A percentile compares a stretch with the other conserved stretches of the same genome.
These are phyloP conservation scores for Triplophysa siluroides DNA, from an alignment of 2,113 vertebrate species.

Conservation along the genomic window DNA sequence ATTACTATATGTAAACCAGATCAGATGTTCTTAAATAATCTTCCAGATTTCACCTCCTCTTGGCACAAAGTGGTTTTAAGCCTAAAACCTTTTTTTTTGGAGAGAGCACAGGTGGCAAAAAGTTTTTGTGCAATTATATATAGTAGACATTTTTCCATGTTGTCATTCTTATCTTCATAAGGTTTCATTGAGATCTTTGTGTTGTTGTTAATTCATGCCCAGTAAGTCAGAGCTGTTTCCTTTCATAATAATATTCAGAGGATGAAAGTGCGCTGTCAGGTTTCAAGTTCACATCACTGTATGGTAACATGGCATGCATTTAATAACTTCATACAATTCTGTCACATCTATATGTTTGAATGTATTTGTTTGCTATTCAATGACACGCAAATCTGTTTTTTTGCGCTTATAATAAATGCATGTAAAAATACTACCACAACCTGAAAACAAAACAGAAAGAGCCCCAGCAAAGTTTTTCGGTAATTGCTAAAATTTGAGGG, in stretches of 20 bases:
- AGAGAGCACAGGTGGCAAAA: no score
- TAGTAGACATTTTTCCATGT: no score
- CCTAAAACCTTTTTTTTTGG: no score
- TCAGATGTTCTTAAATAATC: no score
- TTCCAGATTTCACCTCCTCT: no score
- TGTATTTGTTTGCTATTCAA: background rate
- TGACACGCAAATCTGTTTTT: background rate
- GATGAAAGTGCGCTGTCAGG: background rate
- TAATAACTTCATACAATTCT: background rate
- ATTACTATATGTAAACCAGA: background rate
- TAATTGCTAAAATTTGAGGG: background rate
- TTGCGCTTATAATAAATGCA: background rate
- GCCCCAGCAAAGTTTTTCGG: background rate
- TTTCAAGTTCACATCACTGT: background rate
- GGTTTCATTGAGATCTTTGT: no score
- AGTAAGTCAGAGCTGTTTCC: background rate
- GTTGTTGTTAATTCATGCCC: no score
- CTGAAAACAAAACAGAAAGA: conserved; percentile 19
- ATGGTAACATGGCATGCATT: background rate
- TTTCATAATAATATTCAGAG: background rate
- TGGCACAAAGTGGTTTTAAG: no score
- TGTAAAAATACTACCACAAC: background rate
- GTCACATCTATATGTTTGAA: background rate
- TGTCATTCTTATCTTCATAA: no score
- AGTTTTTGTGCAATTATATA: no score